phyloP scores from a whole-genome alignment of 2,797 vertebrate genomes.

The Girardinus metallicus region DNA sequence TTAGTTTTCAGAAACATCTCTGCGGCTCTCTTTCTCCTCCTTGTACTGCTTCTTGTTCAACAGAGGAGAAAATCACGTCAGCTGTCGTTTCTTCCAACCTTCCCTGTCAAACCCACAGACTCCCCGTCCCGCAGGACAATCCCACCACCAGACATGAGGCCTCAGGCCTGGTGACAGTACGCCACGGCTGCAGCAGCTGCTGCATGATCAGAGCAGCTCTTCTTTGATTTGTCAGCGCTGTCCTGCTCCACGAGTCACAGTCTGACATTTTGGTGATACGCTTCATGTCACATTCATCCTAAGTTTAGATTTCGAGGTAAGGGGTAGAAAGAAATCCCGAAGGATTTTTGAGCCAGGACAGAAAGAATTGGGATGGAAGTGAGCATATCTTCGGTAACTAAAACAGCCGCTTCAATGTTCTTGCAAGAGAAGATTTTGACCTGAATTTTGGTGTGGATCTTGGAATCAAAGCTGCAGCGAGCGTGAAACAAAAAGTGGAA shows the following conservation, averaged over 20 bases:
- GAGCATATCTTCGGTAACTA: slow-evolving; percentile 40
- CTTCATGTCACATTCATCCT: slow-evolving; percentile 47
- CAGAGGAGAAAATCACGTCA: slow-evolving; percentile 51
- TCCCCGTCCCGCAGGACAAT: slow-evolving; percentile 35
- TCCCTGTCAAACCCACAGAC: slow-evolving; percentile 43
- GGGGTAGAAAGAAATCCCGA: slow-evolving; percentile 29
- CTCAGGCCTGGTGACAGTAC: slow-evolving; percentile 45
- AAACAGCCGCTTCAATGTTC: slow-evolving; percentile 16
- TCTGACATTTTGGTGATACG: slow-evolving; percentile 51
- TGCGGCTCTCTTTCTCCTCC: slow-evolving; percentile 12
- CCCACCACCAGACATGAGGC: slow-evolving; percentile 30
- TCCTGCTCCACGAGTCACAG: slow-evolving; percentile 23
- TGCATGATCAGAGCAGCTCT: slow-evolving; percentile 30
- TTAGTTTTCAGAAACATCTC: not conserved
- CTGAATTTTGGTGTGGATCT: slow-evolving; percentile 30
- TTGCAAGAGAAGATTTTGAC: slow-evolving; percentile 8
- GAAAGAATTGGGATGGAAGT: slow-evolving; percentile 38
- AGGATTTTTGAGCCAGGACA: slow-evolving; percentile 43
- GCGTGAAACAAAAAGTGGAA: slow-evolving; percentile 35
- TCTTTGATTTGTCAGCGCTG: slow-evolving; percentile 43
- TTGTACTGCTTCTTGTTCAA: slow-evolving; percentile 24
- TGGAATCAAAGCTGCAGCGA: slow-evolving; percentile 34
- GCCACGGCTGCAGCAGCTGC: not conserved
- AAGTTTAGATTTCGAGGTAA: slow-evolving; percentile 23
- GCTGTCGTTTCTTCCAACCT: slow-evolving; percentile 26